A percentile compares a stretch with the other conserved stretches of the same genome.
Conservation (phyloP, 2,113 vertebrate species). For the Tapirus terrestris region DNA sequence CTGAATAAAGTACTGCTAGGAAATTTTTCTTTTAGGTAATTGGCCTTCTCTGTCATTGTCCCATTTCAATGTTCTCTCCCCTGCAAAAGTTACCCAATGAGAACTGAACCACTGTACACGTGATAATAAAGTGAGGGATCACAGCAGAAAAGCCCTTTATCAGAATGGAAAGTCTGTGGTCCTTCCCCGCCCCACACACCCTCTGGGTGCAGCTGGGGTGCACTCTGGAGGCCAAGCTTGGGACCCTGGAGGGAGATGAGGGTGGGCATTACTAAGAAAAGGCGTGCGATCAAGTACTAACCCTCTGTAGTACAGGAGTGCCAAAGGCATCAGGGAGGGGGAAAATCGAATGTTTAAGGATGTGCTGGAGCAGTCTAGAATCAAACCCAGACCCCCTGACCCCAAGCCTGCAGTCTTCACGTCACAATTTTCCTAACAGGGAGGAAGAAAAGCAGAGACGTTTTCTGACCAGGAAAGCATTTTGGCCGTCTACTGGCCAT, state of each 20-base stretch:
- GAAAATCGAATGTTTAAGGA: background rate
- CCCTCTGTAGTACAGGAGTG: background rate
- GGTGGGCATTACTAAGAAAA: background rate
- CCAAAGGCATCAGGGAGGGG: background rate
- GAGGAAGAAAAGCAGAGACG: background rate
- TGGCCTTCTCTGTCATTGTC: background rate
- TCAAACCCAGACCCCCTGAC: background rate
- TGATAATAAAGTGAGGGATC: background rate
- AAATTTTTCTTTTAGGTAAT: background rate
- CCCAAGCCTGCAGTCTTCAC: background rate
- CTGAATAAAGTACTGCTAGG: background rate
- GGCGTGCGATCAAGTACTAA: background rate
- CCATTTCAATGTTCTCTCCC: background rate
- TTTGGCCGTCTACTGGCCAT: fast-evolving
- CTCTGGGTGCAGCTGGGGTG: background rate
- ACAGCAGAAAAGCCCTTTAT: background rate
- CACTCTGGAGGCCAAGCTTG: background rate
- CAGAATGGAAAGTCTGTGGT: background rate
- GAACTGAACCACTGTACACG: background rate
- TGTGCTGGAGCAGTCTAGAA: background rate
- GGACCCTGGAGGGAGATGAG: background rate
- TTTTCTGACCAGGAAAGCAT: background rate
- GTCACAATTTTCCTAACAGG: background rate
- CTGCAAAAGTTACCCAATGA: background rate
- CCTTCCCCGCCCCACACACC: too few species aligned